phyloP scores from a whole-genome alignment of 2,113 vertebrate species.

The Ptychochromis oligacanthus region DNA sequence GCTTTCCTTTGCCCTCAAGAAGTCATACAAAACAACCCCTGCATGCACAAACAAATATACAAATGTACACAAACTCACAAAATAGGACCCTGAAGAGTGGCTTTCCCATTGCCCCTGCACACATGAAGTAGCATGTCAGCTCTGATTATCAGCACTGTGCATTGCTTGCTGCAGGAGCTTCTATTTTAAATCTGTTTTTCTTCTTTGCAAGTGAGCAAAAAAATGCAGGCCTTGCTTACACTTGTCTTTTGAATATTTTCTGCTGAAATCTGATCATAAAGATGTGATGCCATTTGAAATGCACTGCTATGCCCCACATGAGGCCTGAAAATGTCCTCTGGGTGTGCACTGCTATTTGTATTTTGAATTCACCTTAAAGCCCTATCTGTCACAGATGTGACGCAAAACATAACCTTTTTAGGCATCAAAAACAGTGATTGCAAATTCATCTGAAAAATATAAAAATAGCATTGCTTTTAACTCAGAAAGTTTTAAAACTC shows the following conservation, averaged over 20 bases:
- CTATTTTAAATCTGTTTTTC: slow-evolving; percentile 68
- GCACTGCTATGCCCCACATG: background rate
- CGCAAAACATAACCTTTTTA: background rate
- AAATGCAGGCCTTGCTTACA: slow-evolving; percentile 26
- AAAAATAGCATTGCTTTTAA: background rate
- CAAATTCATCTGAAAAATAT: background rate
- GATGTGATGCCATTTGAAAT: background rate
- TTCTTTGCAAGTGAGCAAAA: slow-evolving; percentile 32
- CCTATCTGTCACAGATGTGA: background rate
- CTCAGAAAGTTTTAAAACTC: background rate
- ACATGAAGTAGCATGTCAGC: slow-evolving; percentile 66
- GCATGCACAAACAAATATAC: slow-evolving; percentile 27
- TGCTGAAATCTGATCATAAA: background rate
- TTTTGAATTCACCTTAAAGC: background rate
- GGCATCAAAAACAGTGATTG: background rate
- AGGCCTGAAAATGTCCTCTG: slow-evolving; percentile 4
- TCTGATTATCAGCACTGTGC: slow-evolving; percentile 59
- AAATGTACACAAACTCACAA: background rate
- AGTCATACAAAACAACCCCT: slow-evolving; percentile 27
- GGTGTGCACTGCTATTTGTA: background rate
- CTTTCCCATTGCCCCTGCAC: slow-evolving; percentile 69
- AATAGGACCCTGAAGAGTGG: slow-evolving; percentile 59
- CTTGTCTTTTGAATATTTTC: slow-evolving; percentile 33
- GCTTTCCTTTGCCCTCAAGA: slow-evolving; percentile 47
- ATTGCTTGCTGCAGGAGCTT: slow-evolving; percentile 70